phyloP scores from a whole-genome alignment of 2,113 vertebrate species.

The Chroicocephalus ridibundus region DNA sequence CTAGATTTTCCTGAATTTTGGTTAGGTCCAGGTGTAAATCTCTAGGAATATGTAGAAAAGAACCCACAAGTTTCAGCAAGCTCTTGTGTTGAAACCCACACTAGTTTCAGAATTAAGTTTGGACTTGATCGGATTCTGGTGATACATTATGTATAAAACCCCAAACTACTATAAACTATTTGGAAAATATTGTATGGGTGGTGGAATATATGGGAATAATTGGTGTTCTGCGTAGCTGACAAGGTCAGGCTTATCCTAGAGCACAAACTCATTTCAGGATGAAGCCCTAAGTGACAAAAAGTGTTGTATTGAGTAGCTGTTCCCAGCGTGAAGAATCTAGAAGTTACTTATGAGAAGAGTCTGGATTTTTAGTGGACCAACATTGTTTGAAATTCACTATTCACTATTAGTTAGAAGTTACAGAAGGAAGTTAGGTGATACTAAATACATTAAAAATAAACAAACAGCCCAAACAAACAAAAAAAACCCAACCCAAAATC shows the following conservation, averaged over 20 bases:
- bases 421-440: neutral
- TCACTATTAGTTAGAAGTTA: neutral
- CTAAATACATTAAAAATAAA: neutral
- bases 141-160: neutral
- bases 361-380: neutral
- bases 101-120: neutral
- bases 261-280: neutral
- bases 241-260: neutral
- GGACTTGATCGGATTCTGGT: neutral
- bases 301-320: neutral
- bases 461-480: neutral
- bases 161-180: neutral
- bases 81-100: neutral
- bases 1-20: neutral
- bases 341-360: neutral
- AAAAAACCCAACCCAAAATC: neutral
- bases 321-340: neutral
- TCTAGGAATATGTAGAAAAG: neutral
- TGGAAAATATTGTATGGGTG: neutral
- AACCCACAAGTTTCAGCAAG: neutral
- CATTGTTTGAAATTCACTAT: neutral
- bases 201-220: neutral
- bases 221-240: neutral
- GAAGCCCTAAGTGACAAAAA: neutral
- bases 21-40: neutral